A percentile compares a stretch with the other conserved stretches of the same genome.
Evolutionary conservation across 2,797 vertebrate species (phyloP).

Genomic region (Onychomys leucogaster): DNA sequence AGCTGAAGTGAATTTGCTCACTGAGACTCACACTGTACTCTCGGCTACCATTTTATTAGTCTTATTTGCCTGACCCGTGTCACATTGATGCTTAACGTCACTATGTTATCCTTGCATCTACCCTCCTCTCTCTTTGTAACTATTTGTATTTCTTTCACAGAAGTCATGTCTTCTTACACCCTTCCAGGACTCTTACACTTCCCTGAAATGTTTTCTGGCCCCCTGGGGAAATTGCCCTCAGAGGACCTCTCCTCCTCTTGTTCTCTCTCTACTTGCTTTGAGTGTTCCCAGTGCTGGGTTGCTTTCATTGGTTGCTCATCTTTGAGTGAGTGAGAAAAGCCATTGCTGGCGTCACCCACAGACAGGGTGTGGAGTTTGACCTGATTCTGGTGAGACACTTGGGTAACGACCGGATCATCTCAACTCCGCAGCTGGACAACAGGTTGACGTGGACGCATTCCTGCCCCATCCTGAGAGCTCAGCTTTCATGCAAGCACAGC

Average conservation of each 20-base stretch:
- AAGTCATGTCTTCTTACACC: background rate
- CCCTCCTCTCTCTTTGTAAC: background rate
- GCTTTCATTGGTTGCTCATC: constrained; percentile 54
- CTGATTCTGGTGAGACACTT: constrained; percentile 41
- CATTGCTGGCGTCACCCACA: constrained; percentile 51
- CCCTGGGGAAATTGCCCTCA: constrained; percentile 15
- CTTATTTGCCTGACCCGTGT: background rate
- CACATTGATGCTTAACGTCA: background rate
- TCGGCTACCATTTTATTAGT: background rate
- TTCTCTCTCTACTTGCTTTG: background rate
- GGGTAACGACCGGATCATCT: constrained; percentile 44
- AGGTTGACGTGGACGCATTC: background rate
- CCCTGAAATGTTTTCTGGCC: constrained; percentile 38
- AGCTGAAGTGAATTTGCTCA: background rate
- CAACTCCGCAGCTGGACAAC: background rate
- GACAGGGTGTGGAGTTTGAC: constrained; percentile 35
- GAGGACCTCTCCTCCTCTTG: constrained; percentile 41
- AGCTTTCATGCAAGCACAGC: background rate
- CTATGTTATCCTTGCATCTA: background rate
- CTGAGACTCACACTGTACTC: background rate
- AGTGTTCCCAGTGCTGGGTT: constrained; percentile 4
- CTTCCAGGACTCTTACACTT: constrained; percentile 16
- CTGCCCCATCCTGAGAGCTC: constrained; percentile 3
- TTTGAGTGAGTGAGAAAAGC: constrained; percentile 33
- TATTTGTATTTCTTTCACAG: background rate